Percentiles rank a stretch among this genome's conserved stretches.
Evolutionary conservation across 2,797 vertebrate genomes (phyloP).

Genomic region (Peromyscus eremicus): DNA sequence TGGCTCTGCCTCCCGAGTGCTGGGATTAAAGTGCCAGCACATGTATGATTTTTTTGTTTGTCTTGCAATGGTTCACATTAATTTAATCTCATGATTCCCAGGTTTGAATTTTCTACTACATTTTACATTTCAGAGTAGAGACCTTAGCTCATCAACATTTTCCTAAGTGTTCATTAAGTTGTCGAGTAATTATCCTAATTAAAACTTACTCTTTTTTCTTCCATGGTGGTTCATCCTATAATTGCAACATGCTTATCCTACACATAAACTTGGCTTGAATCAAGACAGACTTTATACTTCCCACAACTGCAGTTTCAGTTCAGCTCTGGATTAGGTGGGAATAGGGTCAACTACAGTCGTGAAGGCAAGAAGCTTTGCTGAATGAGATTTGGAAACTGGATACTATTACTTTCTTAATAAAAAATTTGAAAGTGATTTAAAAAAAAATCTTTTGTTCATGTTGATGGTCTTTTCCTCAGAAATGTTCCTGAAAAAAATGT

Average conservation of each 20-base stretch:
- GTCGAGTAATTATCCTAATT: slow-evolving; percentile 63
- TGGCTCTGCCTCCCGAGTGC: too few relatives aligned
- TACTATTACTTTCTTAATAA: slow-evolving; percentile 28
- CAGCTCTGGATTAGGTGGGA: slow-evolving; percentile 8
- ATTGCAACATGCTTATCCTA: not conserved
- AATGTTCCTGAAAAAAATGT: not conserved
- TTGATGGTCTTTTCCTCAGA: not conserved
- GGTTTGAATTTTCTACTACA: not conserved
- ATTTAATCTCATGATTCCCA: slow-evolving; percentile 24
- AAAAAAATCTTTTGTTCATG: not conserved
- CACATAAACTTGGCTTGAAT: not conserved
- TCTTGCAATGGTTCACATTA: slow-evolving; percentile 46
- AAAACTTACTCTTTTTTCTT: slow-evolving; percentile 3
- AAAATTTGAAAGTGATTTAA: not conserved
- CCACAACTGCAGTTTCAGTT: not conserved
- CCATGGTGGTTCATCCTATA: not conserved
- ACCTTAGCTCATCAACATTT: slow-evolving; percentile 4
- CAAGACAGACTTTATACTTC: not conserved
- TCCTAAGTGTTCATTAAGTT: slow-evolving; percentile 44
- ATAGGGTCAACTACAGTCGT: not conserved
- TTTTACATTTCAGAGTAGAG: slow-evolving; percentile 57
- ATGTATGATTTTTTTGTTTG: not conserved
- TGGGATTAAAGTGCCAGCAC: too few relatives aligned
- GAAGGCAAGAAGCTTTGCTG: slow-evolving; percentile 9
- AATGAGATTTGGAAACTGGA: slow-evolving; percentile 23